A percentile compares a stretch with the other conserved stretches of the same genome.
Conservation (phyloP, 2,113 vertebrate genomes). For the Tragelaphus imberbis region DNA sequence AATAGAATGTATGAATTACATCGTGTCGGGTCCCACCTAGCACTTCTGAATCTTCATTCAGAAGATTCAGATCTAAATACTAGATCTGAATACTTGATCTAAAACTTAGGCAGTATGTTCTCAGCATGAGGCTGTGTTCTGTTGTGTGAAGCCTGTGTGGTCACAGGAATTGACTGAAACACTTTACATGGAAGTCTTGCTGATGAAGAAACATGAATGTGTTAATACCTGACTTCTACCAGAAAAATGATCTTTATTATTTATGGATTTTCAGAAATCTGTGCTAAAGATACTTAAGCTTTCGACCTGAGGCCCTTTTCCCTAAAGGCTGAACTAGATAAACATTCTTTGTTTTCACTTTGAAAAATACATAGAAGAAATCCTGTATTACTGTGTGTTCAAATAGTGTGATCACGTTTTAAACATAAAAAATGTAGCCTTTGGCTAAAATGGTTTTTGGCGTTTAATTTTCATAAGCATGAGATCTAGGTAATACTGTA, state of each 20-base stretch:
- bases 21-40: too few species aligned
- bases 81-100: not conserved
- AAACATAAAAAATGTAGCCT: constrained; percentile 58
- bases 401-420: constrained; percentile 54
- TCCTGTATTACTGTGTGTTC: constrained; percentile 39
- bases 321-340: constrained; percentile 25
- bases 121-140: not conserved
- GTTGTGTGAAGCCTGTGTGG: not conserved
- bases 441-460: constrained; percentile 58
- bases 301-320: not conserved
- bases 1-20: not conserved
- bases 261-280: constrained; percentile 28
- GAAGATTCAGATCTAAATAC: not conserved
- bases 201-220: constrained; percentile 21
- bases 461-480: constrained; percentile 52
- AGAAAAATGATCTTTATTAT: constrained; percentile 2
- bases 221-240: constrained; percentile 28
- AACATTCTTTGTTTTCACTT: constrained; percentile 14
- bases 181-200: not conserved
- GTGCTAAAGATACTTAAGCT: constrained; percentile 34
- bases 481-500: constrained; percentile 38
- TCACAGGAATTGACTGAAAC: not conserved
- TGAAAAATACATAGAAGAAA: constrained; percentile 56
- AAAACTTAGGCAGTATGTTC: not conserved
- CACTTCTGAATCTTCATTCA: not conserved